Percentiles rank a stretch among this genome's conserved stretches.
phyloP scores from a whole-genome alignment of 2,113 vertebrate genomes.

The Aphyosemion australe region DNA sequence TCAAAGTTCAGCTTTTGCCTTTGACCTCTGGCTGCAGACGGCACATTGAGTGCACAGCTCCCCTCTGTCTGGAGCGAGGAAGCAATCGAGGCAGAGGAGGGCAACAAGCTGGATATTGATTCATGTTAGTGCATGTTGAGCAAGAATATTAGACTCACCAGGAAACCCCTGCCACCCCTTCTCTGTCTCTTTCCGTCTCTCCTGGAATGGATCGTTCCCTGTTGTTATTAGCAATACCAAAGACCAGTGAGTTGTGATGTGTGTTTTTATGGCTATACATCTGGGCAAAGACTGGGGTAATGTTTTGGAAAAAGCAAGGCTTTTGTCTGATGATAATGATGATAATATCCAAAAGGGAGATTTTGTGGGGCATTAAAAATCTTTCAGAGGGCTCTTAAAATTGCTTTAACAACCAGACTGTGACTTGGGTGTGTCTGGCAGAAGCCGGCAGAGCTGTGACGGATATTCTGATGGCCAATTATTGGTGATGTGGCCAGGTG shows the following conservation, averaged over 20 bases:
- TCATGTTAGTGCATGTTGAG: constrained; percentile 73
- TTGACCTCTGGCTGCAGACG: constrained; percentile 62
- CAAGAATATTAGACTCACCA: constrained; percentile 79
- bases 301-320: constrained; percentile 59
- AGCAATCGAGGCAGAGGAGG: constrained; percentile 55
- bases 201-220: constrained; percentile 54
- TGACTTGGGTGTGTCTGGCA: constrained; percentile 53
- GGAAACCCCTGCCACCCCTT: constrained; percentile 54
- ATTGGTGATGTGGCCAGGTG: constrained; percentile 69
- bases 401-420: constrained; percentile 54
- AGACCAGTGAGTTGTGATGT: constrained; percentile 40
- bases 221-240: constrained; percentile 62
- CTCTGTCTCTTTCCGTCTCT: constrained; percentile 19
- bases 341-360: constrained; percentile 44
- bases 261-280: constrained; percentile 51
- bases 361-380: constrained; percentile 49
- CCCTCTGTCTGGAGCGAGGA: constrained; percentile 43
- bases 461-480: constrained; percentile 68
- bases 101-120: constrained; percentile 75
- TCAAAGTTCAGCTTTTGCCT: constrained; percentile 61
- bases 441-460: constrained; percentile 56
- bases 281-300: constrained; percentile 41
- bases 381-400: constrained; percentile 58
- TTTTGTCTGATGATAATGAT: constrained; percentile 62
- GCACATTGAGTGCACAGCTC: constrained; percentile 46